These are phyloP conservation scores for Drosophila ezoana DNA, from an alignment of 2,888 invertebrate species.

Conservation along the genomic window DNA sequence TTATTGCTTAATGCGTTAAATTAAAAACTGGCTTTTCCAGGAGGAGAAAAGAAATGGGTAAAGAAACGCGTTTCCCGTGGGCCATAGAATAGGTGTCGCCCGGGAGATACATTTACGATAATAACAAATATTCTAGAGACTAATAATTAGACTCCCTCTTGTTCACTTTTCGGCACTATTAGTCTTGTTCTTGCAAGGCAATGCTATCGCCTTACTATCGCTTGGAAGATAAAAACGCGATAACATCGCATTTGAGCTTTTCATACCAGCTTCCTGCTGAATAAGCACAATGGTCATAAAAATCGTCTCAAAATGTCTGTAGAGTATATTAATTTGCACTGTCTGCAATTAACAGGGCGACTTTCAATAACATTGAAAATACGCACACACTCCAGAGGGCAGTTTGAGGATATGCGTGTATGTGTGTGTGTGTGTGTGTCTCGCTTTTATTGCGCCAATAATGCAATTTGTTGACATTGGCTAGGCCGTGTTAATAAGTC, in stretches of 20 bases:
- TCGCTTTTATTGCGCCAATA: slow-evolving; percentile 68
- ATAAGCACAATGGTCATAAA: not conserved
- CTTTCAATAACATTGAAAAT: slow-evolving; percentile 62
- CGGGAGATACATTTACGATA: not conserved
- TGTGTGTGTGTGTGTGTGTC: slow-evolving; percentile 17
- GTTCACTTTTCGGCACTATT: too few species aligned
- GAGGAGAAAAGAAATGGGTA: too few species aligned
- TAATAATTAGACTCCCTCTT: too few species aligned
- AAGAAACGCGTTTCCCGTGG: too few species aligned
- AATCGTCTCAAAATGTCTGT: too few species aligned
- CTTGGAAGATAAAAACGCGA: too few species aligned
- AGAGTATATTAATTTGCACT: slow-evolving; percentile 52
- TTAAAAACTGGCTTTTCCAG: not conserved
- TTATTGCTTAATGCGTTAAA: not conserved
- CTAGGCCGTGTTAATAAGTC: slow-evolving; percentile 74
- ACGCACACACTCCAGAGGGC: slow-evolving; percentile 26
- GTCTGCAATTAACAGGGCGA: slow-evolving; percentile 49
- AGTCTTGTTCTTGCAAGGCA: too few species aligned
- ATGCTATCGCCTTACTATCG: too few species aligned
- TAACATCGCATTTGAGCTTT: too few species aligned
- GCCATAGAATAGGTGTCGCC: too few species aligned
- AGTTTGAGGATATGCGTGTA: slow-evolving; percentile 10
- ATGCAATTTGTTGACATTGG: slow-evolving; percentile 80
- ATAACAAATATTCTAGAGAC: not conserved
- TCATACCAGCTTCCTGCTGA: too few species aligned